These are phyloP conservation scores for Tamandua tetradactyla DNA, from an alignment of 2,797 vertebrate genomes.

Conservation along the genomic window DNA sequence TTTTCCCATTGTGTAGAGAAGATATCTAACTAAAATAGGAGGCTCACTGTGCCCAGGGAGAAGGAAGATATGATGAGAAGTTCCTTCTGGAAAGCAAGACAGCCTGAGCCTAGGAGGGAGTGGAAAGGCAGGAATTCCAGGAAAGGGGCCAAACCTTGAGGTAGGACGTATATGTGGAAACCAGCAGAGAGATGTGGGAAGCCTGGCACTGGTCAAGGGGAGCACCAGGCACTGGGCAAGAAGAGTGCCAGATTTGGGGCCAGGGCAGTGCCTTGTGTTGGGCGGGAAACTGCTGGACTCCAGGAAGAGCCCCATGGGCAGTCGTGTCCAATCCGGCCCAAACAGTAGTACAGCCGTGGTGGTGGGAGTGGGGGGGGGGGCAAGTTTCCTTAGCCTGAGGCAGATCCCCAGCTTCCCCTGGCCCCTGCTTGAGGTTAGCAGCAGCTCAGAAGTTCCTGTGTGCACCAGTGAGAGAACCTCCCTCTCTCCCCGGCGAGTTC, in stretches of 20 bases:
- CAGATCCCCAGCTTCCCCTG: neutral
- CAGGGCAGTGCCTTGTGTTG: neutral
- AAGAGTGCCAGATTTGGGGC: neutral
- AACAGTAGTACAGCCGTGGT: neutral
- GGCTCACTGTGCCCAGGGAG: neutral
- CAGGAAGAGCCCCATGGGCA: neutral
- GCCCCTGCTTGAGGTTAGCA: neutral
- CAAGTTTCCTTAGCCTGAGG: neutral
- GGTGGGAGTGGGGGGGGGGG: neutral
- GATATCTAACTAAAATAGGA: neutral
- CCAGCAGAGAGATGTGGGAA: too few species aligned
- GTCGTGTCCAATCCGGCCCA: neutral
- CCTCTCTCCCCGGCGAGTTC: too few species aligned
- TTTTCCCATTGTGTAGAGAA: neutral
- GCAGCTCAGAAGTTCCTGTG: neutral
- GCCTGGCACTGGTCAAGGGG: neutral
- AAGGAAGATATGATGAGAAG: neutral
- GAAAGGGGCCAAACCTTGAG: neutral
- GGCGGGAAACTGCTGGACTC: neutral
- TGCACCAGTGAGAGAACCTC: neutral
- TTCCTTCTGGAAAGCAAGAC: neutral
- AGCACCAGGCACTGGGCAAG: neutral
- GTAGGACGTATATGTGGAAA: neutral
- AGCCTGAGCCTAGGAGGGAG: rapidly evolving
- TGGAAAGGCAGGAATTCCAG: neutral